Evolutionary conservation across 2,113 vertebrate genomes (phyloP).

Genomic region (Sapajus apella): DNA sequence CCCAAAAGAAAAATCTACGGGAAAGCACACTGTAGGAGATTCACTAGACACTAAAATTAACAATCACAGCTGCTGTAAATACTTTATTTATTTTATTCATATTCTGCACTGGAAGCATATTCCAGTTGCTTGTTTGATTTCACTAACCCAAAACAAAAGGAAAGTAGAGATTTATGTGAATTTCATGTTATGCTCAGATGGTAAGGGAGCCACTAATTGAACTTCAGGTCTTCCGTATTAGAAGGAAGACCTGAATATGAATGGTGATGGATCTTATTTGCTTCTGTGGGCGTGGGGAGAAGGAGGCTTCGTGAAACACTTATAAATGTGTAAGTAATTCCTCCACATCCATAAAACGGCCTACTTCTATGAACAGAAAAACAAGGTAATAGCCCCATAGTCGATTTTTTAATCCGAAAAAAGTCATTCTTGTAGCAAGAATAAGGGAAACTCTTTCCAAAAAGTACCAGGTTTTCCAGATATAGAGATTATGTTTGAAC

Average conservation of each 20-base stretch:
- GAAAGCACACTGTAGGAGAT: neutral
- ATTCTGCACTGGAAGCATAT: neutral
- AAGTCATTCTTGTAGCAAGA: neutral
- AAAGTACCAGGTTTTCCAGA: neutral
- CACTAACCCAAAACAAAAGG: neutral
- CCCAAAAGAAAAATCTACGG: neutral
- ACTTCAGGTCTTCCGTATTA: accelerated
- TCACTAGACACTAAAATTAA: neutral
- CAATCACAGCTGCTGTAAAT: neutral
- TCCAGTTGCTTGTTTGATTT: slow-evolving; percentile 13
- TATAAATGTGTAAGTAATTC: neutral
- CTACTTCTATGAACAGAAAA: neutral
- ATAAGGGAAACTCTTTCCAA: neutral
- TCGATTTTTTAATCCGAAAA: neutral
- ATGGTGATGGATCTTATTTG: accelerated
- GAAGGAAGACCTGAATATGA: no score
- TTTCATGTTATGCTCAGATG: neutral
- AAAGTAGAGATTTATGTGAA: slow-evolving; percentile 12
- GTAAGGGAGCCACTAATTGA: accelerated
- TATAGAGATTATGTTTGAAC: neutral
- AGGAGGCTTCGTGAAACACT: neutral
- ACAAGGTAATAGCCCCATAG: accelerated
- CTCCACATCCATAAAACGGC: accelerated
- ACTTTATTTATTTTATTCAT: neutral
- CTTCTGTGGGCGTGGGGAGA: accelerated